Evolutionary conservation across 2,113 vertebrate genomes (phyloP).

Genomic region (Glaucidium brasilianum): DNA sequence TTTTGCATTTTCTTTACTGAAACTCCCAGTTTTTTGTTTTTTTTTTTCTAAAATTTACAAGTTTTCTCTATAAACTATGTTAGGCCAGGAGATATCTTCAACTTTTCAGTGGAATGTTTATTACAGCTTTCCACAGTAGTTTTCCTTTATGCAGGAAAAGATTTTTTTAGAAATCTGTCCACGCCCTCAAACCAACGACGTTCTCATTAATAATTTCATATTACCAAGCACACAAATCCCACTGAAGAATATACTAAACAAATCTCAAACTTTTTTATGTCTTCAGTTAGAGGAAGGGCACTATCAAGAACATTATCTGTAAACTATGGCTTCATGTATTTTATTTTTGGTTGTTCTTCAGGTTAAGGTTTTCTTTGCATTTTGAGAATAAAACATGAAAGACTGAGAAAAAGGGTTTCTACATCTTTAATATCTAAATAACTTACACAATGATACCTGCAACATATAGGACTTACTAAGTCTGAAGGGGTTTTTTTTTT

Average conservation of each 20-base stretch:
- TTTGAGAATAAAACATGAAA: neutral
- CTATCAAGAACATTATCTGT: neutral
- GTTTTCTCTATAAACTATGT: neutral
- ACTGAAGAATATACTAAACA: neutral
- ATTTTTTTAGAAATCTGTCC: neutral
- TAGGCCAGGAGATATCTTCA: neutral
- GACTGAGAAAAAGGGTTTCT: accelerated
- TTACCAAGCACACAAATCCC: neutral
- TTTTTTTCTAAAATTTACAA: neutral
- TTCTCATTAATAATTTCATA: neutral
- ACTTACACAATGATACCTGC: neutral
- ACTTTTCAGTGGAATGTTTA: neutral
- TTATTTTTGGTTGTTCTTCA: neutral
- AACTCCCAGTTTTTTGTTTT: neutral
- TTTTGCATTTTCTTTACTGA: neutral
- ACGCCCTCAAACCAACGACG: neutral
- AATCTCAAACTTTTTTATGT: neutral
- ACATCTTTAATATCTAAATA: neutral
- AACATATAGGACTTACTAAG: neutral
- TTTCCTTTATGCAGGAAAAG: neutral
- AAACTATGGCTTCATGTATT: neutral
- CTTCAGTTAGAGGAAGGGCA: neutral
- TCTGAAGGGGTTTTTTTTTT: neutral
- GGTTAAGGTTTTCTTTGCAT: neutral
- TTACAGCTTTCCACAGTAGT: neutral